These are phyloP conservation scores for Iphiclides podalirius DNA, from an alignment of 2,888 invertebrate genomes.

Conservation along the genomic window DNA sequence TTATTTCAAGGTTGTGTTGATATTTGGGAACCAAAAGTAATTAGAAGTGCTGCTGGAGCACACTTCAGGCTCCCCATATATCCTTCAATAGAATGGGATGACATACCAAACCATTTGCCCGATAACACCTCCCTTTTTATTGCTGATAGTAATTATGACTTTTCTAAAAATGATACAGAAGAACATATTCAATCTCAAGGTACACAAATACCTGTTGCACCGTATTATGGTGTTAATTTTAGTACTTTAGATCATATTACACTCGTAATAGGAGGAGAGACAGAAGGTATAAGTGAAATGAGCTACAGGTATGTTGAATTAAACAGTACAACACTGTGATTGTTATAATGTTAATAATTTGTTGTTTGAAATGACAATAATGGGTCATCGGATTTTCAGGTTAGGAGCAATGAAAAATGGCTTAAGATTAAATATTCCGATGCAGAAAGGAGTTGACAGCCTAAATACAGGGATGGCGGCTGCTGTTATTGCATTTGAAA, in stretches of 20 bases:
- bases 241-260: constrained; percentile 75
- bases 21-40: constrained; percentile 93
- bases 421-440: constrained; percentile 87
- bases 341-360: background rate
- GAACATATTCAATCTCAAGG: constrained; percentile 24
- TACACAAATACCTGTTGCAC: constrained; percentile 72
- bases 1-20: constrained; percentile 88
- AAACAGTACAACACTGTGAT: background rate
- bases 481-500: constrained; percentile 91
- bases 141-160: constrained; percentile 82
- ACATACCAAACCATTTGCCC: constrained; percentile 73
- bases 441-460: constrained; percentile 88
- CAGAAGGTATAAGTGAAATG: constrained; percentile 89
- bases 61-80: constrained; percentile 89
- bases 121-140: constrained; percentile 79
- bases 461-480: constrained; percentile 91
- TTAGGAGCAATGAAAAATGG: constrained; percentile 81
- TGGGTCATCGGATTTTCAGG: constrained; percentile 46
- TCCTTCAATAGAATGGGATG: constrained; percentile 83
- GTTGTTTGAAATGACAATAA: background rate
- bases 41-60: constrained; percentile 91
- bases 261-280: constrained; percentile 93
- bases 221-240: constrained; percentile 83
- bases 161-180: constrained; percentile 31
- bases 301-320: constrained; percentile 77